Evolutionary conservation across 2,888 invertebrate species (phyloP).

Genomic region (Scotopteryx bipunctaria): DNA sequence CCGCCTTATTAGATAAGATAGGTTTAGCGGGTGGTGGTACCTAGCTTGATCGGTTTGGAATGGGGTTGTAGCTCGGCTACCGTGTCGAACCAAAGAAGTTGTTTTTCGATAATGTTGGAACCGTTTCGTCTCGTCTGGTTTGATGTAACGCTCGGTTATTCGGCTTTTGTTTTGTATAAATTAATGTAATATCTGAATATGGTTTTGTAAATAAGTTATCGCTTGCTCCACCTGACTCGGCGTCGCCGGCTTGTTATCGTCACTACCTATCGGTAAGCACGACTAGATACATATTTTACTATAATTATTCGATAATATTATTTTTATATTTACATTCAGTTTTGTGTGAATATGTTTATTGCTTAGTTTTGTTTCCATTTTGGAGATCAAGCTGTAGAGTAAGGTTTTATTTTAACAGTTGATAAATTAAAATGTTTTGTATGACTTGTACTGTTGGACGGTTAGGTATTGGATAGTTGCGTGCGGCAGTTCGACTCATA

Average conservation of each 20-base stretch:
- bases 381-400: slow-evolving; percentile 58
- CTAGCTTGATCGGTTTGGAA: slow-evolving; percentile 21
- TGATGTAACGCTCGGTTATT: slow-evolving; percentile 23
- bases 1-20: slow-evolving; percentile 36
- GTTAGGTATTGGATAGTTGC: slow-evolving; percentile 5
- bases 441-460: slow-evolving; percentile 49
- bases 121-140: slow-evolving; percentile 14
- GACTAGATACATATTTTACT: slow-evolving; percentile 56
- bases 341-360: slow-evolving; percentile 49
- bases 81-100: slow-evolving; percentile 36
- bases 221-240: slow-evolving; percentile 57
- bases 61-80: slow-evolving; percentile 20
- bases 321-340: slow-evolving; percentile 56
- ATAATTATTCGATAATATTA: slow-evolving; percentile 55
- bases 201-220: slow-evolving; percentile 48
- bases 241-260: slow-evolving; percentile 31
- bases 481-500: slow-evolving; percentile 50
- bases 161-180: slow-evolving; percentile 41
- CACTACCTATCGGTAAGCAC: slow-evolving; percentile 29
- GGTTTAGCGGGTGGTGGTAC: slow-evolving; percentile 29
- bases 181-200: slow-evolving; percentile 47
- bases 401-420: slow-evolving; percentile 54
- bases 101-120: slow-evolving; percentile 34
- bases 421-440: slow-evolving; percentile 47
- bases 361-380: slow-evolving; percentile 38